Evolutionary conservation across 2,113 vertebrate genomes (phyloP).

Genomic region (Dipodomys stephensi): DNA sequence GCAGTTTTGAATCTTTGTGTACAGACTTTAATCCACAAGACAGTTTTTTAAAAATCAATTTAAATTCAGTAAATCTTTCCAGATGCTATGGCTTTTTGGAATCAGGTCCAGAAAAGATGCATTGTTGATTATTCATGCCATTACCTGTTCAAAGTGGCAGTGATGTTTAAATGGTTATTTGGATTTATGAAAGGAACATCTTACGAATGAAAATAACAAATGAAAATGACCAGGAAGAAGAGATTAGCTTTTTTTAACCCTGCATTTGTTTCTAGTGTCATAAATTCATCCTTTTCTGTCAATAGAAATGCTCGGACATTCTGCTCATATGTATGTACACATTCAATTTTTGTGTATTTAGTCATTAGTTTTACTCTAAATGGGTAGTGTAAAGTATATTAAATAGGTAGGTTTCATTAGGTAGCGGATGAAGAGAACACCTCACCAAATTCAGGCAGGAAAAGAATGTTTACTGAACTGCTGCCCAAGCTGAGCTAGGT

Average conservation of each 20-base stretch:
- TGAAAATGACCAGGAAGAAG: constrained; percentile 74
- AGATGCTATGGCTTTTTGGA: constrained; percentile 73
- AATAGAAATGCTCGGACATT: constrained; percentile 42
- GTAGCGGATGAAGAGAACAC: too few species aligned
- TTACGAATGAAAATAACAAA: constrained; percentile 73
- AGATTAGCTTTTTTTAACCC: constrained; percentile 28
- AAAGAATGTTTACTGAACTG: too few species aligned
- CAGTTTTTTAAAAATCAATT: constrained; percentile 80
- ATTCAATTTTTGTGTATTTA: constrained; percentile 35
- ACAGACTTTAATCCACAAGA: constrained; percentile 78
- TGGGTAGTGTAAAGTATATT: neutral
- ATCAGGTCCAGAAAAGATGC: constrained; percentile 38
- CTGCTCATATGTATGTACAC: neutral
- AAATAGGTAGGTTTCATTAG: too few species aligned
- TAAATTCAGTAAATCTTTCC: constrained; percentile 84
- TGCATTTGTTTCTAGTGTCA: constrained; percentile 1
- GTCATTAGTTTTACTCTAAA: constrained; percentile 8
- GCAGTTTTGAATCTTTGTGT: constrained; percentile 84
- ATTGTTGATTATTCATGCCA: constrained; percentile 70
- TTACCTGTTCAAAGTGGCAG: constrained; percentile 77
- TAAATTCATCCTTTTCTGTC: constrained; percentile 45
- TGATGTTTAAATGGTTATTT: constrained; percentile 83
- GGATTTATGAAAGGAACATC: constrained; percentile 79
- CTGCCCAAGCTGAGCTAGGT: too few species aligned
- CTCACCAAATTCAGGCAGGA: too few species aligned